phyloP scores from a whole-genome alignment of 2,888 invertebrate species.

The Malthinus flaveolus region DNA sequence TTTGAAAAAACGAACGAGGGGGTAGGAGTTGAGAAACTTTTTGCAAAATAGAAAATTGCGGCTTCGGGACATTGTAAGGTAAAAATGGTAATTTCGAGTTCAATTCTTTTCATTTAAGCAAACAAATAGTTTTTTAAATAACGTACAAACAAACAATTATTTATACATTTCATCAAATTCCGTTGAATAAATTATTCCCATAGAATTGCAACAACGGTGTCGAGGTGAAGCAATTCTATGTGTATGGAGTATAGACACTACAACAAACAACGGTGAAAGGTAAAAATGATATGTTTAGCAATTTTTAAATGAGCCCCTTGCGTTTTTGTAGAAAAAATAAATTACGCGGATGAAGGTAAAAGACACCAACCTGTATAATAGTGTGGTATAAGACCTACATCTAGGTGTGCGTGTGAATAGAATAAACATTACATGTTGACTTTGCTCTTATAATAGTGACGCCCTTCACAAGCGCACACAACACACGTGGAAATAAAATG shows the following conservation, averaged over 20 bases:
- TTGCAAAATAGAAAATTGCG: no score
- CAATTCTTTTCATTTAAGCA: no score
- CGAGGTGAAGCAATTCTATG: slow-evolving; percentile 3
- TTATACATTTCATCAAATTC: background rate
- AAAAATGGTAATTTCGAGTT: no score
- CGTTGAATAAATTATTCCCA: background rate
- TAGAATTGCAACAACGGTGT: slow-evolving; percentile 1
- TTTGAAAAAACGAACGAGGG: no score
- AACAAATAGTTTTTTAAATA: no score
- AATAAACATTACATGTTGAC: slow-evolving; percentile 9
- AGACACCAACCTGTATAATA: no score
- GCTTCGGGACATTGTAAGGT: no score
- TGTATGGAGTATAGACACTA: no score
- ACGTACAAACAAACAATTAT: no score
- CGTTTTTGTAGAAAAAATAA: background rate
- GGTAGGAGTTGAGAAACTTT: no score
- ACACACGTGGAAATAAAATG: slow-evolving; percentile 1
- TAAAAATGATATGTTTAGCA: background rate
- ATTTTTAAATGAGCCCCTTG: slow-evolving; percentile 7
- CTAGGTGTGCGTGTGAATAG: slow-evolving; percentile 5
- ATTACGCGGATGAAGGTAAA: background rate
- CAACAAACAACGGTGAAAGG: background rate
- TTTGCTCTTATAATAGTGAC: slow-evolving; percentile 6
- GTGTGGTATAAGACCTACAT: background rate
- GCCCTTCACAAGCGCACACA: background rate